phyloP scores from a whole-genome alignment of 2,113 vertebrate genomes.

The Synchiropus splendidus region DNA sequence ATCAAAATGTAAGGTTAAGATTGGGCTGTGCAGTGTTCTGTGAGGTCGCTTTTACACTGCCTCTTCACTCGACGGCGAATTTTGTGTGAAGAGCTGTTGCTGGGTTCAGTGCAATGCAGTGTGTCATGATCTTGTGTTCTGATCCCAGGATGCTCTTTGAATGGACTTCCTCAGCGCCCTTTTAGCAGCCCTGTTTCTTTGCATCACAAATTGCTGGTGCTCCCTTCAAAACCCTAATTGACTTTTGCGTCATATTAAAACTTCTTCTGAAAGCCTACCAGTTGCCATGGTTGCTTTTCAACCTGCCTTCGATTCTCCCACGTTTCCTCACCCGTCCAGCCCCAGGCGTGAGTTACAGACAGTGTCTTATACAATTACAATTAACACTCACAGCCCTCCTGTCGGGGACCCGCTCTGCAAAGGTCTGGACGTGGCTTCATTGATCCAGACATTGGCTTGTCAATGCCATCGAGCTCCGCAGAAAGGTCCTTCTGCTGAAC shows the following conservation, averaged over 20 bases:
- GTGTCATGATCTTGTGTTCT: too few species aligned
- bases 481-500: slow-evolving; percentile 39
- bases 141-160: too few species aligned
- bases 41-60: not conserved
- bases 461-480: slow-evolving; percentile 32
- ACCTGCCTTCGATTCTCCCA: not conserved
- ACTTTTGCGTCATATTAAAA: too few species aligned
- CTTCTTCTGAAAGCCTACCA: too few species aligned
- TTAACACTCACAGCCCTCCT: slow-evolving; percentile 40
- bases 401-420: slow-evolving; percentile 27
- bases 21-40: not conserved
- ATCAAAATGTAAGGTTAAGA: slow-evolving; percentile 1
- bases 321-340: slow-evolving; percentile 17
- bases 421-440: slow-evolving; percentile 36
- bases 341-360: slow-evolving; percentile 28
- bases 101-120: too few species aligned
- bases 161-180: too few species aligned
- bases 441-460: slow-evolving; percentile 39
- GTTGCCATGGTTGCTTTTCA: too few species aligned
- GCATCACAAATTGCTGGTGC: too few species aligned
- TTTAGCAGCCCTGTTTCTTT: too few species aligned
- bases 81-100: too few species aligned
- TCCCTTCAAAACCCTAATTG: too few species aligned
- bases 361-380: slow-evolving; percentile 53
- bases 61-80: too few species aligned